Conservation (phyloP, 2,888 invertebrate species). For the Sclerodermus sp. region DNA sequence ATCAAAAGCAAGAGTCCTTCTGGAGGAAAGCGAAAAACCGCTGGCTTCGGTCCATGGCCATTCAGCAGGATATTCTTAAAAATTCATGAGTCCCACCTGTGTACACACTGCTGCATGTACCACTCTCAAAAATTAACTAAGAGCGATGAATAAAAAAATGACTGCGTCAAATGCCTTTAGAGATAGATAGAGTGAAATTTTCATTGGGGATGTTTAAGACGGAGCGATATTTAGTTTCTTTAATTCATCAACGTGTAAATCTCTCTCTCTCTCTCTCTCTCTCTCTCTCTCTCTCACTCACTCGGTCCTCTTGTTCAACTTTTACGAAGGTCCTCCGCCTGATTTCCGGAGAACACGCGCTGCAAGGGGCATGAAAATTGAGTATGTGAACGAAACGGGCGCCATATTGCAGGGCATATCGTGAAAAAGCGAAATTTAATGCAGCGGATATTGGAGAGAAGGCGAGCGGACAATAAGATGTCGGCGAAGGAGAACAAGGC, state of each 20-base stretch:
- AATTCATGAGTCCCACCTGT: conserved; percentile 23
- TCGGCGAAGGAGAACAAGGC: conserved; percentile 28
- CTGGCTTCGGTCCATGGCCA: neutral
- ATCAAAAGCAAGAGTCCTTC: conserved; percentile 20
- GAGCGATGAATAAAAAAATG: no score
- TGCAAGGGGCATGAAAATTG: neutral
- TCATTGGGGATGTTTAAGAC: no score
- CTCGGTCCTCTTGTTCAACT: no score
- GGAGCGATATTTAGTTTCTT: no score
- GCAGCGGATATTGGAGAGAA: conserved; percentile 40
- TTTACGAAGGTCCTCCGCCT: conserved; percentile 13
- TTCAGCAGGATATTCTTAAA: conserved; percentile 15
- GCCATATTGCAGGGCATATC: conserved; percentile 31
- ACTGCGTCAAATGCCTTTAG: no score
- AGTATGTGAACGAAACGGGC: conserved; percentile 4
- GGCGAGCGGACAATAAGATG: conserved; percentile 31
- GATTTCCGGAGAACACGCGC: conserved; percentile 14
- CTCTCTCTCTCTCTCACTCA: no score
- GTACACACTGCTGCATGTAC: neutral
- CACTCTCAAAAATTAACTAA: no score
- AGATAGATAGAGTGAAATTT: no score
- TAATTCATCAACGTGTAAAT: no score
- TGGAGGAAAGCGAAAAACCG: conserved; percentile 11
- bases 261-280: no score
- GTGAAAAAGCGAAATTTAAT: conserved; percentile 46